These are phyloP conservation scores for Hypotaenidia okinawae DNA, from an alignment of 2,797 vertebrate species.

Conservation along the genomic window DNA sequence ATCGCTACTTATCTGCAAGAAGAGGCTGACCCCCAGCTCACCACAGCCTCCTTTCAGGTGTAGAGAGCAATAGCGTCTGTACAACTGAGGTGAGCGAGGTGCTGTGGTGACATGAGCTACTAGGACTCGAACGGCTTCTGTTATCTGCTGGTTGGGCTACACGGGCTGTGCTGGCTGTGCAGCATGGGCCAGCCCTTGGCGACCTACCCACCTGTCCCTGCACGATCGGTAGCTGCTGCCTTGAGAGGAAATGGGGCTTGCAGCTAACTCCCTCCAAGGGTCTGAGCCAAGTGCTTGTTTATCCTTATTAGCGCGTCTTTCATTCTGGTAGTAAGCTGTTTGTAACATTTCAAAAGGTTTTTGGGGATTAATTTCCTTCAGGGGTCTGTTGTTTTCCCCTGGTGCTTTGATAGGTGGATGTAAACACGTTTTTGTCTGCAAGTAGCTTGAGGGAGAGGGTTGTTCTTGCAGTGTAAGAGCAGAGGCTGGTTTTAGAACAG, in stretches of 20 bases:
- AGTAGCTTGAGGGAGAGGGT: constrained; percentile 40
- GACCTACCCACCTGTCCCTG: rapidly evolving
- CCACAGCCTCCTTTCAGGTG: no score
- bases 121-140: background rate
- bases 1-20: no score
- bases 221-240: rapidly evolving
- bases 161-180: background rate
- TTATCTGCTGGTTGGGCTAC: background rate
- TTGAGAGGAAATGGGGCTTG: background rate
- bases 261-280: background rate
- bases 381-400: constrained; percentile 21
- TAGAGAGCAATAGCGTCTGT: no score
- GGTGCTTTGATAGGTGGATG: constrained; percentile 42
- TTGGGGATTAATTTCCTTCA: background rate
- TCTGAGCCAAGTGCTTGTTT: constrained; percentile 9
- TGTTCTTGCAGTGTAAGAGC: background rate
- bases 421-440: constrained; percentile 51
- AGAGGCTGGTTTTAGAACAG: background rate
- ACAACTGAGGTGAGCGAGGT: background rate
- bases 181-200: background rate
- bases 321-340: background rate
- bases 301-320: constrained; percentile 8
- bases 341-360: constrained; percentile 35
- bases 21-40: no score
- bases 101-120: background rate